These are phyloP conservation scores for Sebastes steindachneri DNA, from an alignment of 2,797 vertebrate genomes.

Conservation along the genomic window DNA sequence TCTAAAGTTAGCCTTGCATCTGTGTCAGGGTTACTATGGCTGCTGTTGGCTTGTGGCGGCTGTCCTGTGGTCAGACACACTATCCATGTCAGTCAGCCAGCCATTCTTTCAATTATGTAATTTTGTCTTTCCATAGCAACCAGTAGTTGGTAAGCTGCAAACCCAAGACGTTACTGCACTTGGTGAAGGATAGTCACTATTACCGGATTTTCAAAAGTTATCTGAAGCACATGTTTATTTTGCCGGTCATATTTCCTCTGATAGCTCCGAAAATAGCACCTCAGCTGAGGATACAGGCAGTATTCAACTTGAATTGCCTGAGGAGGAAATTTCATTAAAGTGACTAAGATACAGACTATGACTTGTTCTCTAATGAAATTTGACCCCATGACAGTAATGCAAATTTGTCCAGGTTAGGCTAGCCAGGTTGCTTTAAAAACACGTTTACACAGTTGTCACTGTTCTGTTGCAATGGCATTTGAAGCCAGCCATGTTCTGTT, in stretches of 20 bases:
- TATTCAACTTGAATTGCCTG: background rate
- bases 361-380: background rate
- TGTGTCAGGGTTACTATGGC: constrained; percentile 55
- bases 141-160: background rate
- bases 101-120: background rate
- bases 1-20: constrained; percentile 64
- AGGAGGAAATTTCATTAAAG: background rate
- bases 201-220: background rate
- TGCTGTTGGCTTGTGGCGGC: constrained; percentile 19
- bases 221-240: no score
- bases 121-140: background rate
- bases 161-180: background rate
- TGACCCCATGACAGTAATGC: background rate
- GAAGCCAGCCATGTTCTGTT: background rate
- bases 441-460: background rate
- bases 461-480: background rate
- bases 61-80: constrained; percentile 1
- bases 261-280: background rate
- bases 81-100: background rate
- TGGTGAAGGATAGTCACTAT: background rate
- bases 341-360: background rate
- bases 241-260: background rate
- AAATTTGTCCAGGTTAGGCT: background rate
- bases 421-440: background rate
- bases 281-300: background rate